A percentile compares a stretch with the other conserved stretches of the same genome.
phyloP scores from a whole-genome alignment of 2,113 vertebrate species.

The Eulacestoma nigropectus region DNA sequence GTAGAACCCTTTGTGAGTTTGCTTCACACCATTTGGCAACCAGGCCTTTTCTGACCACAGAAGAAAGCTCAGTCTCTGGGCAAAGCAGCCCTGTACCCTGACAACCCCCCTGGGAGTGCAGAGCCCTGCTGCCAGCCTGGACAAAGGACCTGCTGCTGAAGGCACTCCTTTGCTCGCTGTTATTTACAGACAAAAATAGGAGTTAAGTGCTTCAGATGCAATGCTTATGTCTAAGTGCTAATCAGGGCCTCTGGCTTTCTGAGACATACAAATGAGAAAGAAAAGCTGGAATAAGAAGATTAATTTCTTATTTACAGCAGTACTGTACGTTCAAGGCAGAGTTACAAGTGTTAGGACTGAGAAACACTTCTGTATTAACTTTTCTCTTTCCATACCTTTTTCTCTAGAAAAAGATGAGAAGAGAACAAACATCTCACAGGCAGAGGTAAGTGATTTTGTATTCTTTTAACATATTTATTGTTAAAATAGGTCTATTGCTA shows the following conservation, averaged over 20 bases:
- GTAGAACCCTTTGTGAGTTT: neutral
- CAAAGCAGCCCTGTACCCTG: neutral
- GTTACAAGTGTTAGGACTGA: neutral
- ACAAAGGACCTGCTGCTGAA: neutral
- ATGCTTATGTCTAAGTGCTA: neutral
- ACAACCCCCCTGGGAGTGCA: neutral
- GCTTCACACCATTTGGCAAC: accelerated
- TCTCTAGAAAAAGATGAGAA: constrained; percentile 81
- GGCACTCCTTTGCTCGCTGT: accelerated
- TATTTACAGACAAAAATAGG: neutral
- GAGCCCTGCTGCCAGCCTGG: neutral
- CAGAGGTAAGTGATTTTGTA: constrained; percentile 72
- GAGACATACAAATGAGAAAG: neutral
- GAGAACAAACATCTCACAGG: constrained; percentile 73
- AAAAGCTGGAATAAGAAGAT: neutral
- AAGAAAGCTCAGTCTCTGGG: neutral
- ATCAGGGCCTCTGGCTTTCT: neutral
- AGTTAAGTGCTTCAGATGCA: neutral
- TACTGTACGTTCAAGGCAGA: neutral
- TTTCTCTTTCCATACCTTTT: constrained; percentile 10
- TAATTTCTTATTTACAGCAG: neutral
- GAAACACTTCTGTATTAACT: neutral
- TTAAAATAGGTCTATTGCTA: neutral
- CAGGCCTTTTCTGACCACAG: neutral
- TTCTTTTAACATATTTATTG: neutral